These are phyloP conservation scores for Tolypeutes matacus DNA, from an alignment of 2,797 vertebrate genomes.

Conservation along the genomic window DNA sequence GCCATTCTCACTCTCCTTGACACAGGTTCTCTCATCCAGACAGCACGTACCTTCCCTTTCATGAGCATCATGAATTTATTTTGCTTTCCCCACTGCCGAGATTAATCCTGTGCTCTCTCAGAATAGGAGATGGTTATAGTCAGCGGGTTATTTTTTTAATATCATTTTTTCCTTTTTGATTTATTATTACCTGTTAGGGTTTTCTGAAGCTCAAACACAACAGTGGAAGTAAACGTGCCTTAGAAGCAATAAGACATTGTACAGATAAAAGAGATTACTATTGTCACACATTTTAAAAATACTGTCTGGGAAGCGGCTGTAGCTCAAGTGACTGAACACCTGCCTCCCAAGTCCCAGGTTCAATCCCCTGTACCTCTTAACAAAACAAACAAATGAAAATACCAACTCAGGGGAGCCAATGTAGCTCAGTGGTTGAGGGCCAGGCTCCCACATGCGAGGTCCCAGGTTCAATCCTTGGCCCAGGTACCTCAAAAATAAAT, in stretches of 20 bases:
- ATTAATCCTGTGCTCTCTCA: neutral
- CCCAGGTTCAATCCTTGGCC: no score
- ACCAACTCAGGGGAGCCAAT: no score
- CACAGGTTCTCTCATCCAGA: neutral
- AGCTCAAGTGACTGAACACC: no score
- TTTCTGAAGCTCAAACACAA: neutral
- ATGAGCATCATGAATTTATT: neutral
- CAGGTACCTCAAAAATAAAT: no score
- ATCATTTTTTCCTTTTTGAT: slow-evolving; percentile 22
- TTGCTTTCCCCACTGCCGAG: slow-evolving; percentile 19
- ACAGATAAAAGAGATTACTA: neutral
- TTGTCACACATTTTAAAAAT: neutral
- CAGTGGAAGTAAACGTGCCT: neutral
- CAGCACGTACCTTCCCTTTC: neutral
- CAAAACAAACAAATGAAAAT: no score
- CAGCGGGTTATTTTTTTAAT: neutral
- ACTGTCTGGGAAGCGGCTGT: neutral
- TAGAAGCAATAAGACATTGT: neutral
- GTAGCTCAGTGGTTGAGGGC: no score
- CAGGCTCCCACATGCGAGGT: no score
- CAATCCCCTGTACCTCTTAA: no score
- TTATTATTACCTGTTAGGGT: slow-evolving; percentile 19
- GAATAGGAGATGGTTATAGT: slow-evolving; percentile 1
- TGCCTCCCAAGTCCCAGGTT: no score
- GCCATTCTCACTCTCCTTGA: neutral